These are phyloP conservation scores for Amphimedon queenslandica DNA, from an alignment of 37 sponge, comb jelly and placozoan genomes.

Conservation along the genomic window DNA sequence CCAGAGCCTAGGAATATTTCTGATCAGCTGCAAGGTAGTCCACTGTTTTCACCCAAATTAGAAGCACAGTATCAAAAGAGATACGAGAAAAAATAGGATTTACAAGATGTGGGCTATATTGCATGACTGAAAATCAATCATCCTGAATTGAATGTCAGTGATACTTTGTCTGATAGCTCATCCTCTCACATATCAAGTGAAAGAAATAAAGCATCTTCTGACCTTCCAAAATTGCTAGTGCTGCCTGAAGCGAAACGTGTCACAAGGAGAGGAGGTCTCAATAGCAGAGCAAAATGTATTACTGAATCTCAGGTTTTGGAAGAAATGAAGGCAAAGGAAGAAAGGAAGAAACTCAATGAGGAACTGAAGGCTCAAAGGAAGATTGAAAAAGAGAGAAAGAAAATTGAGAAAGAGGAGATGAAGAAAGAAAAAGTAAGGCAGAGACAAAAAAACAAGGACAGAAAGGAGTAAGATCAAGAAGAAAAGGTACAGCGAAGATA, in stretches of 20 bases:
- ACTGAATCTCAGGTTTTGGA: conserved; percentile 30
- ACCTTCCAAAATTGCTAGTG: conserved; percentile 3
- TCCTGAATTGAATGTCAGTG: conserved; percentile 10
- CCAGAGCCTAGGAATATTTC: not conserved
- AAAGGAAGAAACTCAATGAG: conserved; percentile 6
- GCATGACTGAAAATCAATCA: conserved; percentile 30
- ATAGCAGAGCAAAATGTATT: conserved; percentile 35
- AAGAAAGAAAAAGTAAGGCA: not conserved
- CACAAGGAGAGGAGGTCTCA: conserved; percentile 20
- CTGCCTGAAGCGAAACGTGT: conserved; percentile 21
- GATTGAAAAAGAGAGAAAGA: not conserved
- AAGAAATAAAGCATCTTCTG: not conserved
- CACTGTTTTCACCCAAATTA: not conserved
- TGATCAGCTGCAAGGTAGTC: not conserved
- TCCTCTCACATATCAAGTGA: not conserved
- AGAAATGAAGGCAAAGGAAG: conserved; percentile 24
- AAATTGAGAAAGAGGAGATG: not conserved
- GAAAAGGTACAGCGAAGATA: too few relatives aligned
- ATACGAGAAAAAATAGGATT: conserved; percentile 3
- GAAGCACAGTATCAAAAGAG: conserved; percentile 1
- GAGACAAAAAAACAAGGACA: not conserved
- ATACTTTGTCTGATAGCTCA: not conserved
- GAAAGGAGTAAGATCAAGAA: not conserved
- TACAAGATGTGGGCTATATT: conserved; percentile 17
- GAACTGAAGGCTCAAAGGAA: conserved; percentile 7